Conservation (phyloP, 2,797 vertebrate species). For the Anguilla megastoma region DNA sequence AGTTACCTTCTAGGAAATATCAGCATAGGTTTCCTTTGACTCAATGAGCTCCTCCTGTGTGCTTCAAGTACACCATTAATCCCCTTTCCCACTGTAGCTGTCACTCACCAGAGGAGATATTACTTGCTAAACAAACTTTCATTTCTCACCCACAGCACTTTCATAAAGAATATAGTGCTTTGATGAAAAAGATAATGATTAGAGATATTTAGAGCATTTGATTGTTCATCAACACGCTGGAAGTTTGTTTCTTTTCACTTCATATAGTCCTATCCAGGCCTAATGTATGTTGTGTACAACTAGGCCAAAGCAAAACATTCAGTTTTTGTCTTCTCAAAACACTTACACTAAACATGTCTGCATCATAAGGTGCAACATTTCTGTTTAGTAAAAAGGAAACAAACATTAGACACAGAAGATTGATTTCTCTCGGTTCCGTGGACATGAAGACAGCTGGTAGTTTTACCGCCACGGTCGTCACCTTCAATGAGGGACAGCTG, state of each 20-base stretch:
- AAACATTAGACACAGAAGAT: too few species aligned
- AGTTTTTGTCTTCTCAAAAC: neutral
- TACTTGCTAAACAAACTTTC: neutral
- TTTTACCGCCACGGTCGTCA: slow-evolving; percentile 40
- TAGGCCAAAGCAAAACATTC: neutral
- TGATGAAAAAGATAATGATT: neutral
- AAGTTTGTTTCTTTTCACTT: neutral
- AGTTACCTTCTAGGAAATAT: slow-evolving; percentile 48
- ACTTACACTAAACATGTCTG: neutral
- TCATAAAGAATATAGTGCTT: neutral
- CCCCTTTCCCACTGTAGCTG: neutral
- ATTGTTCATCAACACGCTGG: neutral
- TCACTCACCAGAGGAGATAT: neutral
- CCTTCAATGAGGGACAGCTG: slow-evolving; percentile 45
- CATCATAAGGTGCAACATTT: neutral
- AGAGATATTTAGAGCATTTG: neutral
- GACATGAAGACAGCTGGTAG: slow-evolving; percentile 20
- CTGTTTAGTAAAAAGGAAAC: neutral
- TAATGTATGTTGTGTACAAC: neutral
- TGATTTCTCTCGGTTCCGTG: neutral
- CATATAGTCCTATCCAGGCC: neutral
- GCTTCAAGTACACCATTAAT: neutral
- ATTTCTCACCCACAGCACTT: neutral
- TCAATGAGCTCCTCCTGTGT: neutral
- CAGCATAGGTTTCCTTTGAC: slow-evolving; percentile 39